These are phyloP conservation scores for Platichthys flesus DNA, from an alignment of 2,113 vertebrate species.

Conservation along the genomic window DNA sequence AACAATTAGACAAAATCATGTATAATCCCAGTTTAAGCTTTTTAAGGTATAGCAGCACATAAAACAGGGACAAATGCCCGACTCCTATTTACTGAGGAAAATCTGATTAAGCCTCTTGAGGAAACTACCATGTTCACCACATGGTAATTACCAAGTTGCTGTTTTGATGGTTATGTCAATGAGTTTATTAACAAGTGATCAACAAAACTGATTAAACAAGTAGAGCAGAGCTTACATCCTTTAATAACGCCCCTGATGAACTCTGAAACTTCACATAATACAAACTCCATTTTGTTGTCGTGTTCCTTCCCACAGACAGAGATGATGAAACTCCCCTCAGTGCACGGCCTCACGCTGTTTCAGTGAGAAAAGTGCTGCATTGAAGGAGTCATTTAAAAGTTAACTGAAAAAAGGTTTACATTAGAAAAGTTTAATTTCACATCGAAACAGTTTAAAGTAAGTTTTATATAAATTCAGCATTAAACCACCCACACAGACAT, in stretches of 20 bases:
- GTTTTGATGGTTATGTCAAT: conserved; percentile 73
- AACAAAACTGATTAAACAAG: conserved; percentile 64
- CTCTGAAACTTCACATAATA: conserved; percentile 25
- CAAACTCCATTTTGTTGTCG: not conserved
- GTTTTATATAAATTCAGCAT: not conserved
- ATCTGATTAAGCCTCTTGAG: conserved; percentile 51
- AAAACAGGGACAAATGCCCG: conserved; percentile 31
- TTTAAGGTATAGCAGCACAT: conserved; percentile 3
- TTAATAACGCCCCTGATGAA: conserved; percentile 56
- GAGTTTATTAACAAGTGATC: conserved; percentile 68
- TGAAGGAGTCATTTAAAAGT: not conserved
- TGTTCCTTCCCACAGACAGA: not conserved
- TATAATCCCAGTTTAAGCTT: not conserved
- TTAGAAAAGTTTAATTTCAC: not conserved
- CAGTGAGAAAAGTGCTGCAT: too few species aligned
- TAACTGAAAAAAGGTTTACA: not conserved
- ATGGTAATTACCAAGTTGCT: conserved; percentile 61
- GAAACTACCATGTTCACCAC: conserved; percentile 64
- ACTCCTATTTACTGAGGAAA: conserved; percentile 28
- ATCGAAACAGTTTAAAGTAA: not conserved
- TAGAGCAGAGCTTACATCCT: conserved; percentile 36
- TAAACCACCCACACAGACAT: not conserved
- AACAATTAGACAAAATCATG: not conserved
- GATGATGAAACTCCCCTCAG: conserved; percentile 5
- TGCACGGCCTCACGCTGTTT: not conserved